Conservation (phyloP, 2,888 invertebrate species). For the Eupithecia abbreviata region DNA sequence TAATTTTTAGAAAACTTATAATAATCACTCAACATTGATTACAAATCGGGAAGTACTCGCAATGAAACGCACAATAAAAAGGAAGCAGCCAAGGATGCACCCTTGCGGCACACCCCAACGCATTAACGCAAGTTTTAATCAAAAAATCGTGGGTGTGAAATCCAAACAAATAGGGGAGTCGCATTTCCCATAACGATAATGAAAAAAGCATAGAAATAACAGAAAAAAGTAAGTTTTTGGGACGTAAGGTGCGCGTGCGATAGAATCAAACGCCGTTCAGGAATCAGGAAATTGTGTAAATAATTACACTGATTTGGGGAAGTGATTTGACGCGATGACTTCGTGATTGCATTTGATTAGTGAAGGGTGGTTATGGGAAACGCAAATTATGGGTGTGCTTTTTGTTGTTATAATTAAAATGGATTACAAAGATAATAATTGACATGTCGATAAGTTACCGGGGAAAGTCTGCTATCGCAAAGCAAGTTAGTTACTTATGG, state of each 20-base stretch:
- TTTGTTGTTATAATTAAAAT: slow-evolving; percentile 33
- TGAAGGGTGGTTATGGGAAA: slow-evolving; percentile 48
- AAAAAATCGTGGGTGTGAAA: slow-evolving; percentile 81
- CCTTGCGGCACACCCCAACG: slow-evolving; percentile 73
- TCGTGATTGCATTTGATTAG: slow-evolving; percentile 62
- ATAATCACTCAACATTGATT: slow-evolving; percentile 40
- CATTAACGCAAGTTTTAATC: slow-evolving; percentile 77
- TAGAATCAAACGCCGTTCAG: slow-evolving; percentile 71
- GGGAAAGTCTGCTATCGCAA: not conserved
- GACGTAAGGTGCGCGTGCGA: slow-evolving; percentile 61
- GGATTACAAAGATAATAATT: slow-evolving; percentile 10
- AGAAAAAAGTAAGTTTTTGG: slow-evolving; percentile 63
- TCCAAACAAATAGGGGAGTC: slow-evolving; percentile 75
- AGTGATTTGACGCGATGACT: slow-evolving; percentile 65
- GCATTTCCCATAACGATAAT: slow-evolving; percentile 81
- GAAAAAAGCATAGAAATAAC: slow-evolving; percentile 69
- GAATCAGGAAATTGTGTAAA: slow-evolving; percentile 66
- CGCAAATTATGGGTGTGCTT: slow-evolving; percentile 30
- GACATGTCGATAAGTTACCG: not conserved
- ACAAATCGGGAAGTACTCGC: slow-evolving; percentile 37
- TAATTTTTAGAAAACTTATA: not conserved
- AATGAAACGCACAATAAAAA: slow-evolving; percentile 54
- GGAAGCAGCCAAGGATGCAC: slow-evolving; percentile 69
- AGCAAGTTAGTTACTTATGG: not conserved
- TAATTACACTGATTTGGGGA: slow-evolving; percentile 64